A percentile compares a stretch with the other conserved stretches of the same genome.
These are phyloP conservation scores for Epsilonema sp. DNA, from an alignment of 2,888 invertebrate species.

Conservation along the genomic window DNA sequence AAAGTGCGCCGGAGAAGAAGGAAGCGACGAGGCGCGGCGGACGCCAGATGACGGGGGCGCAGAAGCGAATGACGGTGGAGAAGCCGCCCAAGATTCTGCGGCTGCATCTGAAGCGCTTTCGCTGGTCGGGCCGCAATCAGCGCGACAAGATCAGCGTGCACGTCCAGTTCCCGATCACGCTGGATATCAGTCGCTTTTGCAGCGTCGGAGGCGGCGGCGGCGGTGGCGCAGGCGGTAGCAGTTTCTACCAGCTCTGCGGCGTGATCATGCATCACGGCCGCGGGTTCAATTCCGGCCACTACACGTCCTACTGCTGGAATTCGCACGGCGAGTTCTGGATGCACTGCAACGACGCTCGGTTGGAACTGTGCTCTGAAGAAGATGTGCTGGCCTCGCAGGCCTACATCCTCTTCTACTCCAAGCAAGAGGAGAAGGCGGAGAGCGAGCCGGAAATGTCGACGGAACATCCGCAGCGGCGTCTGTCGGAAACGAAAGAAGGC, in stretches of 20 bases:
- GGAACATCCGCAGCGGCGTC: too few relatives aligned
- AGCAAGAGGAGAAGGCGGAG: too few relatives aligned
- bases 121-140: slow-evolving; percentile 8
- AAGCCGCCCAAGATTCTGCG: slow-evolving; percentile 27
- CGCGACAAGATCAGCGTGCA: slow-evolving; percentile 23
- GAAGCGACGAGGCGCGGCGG: too few relatives aligned
- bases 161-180: slow-evolving; percentile 24
- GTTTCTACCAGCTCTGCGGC: slow-evolving; percentile 22
- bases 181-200: slow-evolving; percentile 23
- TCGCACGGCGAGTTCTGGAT: slow-evolving; percentile 28
- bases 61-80: slow-evolving; percentile 17
- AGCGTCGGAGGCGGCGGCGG: slow-evolving; percentile 2
- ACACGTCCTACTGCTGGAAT: slow-evolving; percentile 30
- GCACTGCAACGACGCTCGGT: slow-evolving; percentile 29
- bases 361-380: slow-evolving; percentile 20
- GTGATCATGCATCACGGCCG: slow-evolving; percentile 31
- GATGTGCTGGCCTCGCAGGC: slow-evolving; percentile 29
- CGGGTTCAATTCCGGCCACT: slow-evolving; percentile 30
- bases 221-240: slow-evolving; percentile 8
- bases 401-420: slow-evolving; percentile 30
- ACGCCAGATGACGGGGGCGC: slow-evolving; percentile 8
- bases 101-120: slow-evolving; percentile 26
- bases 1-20: too few relatives aligned
- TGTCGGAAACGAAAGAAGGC: too few relatives aligned
- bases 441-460: too few relatives aligned